Conservation (phyloP, 1,140 invertebrate species). For the Drosophila kohkoa region DNA sequence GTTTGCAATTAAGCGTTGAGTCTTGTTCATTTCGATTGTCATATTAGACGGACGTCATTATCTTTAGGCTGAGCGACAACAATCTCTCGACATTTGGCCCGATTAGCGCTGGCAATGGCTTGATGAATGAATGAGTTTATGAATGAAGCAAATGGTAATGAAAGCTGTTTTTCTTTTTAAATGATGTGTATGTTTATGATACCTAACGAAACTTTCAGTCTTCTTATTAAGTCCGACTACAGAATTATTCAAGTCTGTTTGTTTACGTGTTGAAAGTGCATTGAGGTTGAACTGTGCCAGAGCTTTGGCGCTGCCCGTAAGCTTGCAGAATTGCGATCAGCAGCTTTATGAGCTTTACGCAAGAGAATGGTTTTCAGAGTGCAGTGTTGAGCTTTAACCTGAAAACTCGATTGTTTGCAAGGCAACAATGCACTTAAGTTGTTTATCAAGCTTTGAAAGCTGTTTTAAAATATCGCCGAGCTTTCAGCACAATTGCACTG, state of each 20-base stretch:
- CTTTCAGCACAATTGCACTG: neutral
- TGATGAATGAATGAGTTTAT: conserved; percentile 29
- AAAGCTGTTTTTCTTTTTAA: conserved; percentile 22
- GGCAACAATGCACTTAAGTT: neutral
- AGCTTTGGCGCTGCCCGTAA: no score
- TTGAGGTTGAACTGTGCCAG: neutral
- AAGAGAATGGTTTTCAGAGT: no score
- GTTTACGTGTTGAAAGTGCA: no score
- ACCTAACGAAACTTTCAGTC: neutral
- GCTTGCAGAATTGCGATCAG: no score
- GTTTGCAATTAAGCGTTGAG: conserved; percentile 46
- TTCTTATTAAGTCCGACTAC: neutral
- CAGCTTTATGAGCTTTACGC: no score
- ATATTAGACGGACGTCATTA: conserved; percentile 21
- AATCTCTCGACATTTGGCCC: conserved; percentile 18
- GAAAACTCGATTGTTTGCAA: no score
- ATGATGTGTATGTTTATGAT: conserved; percentile 1
- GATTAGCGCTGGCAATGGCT: conserved; percentile 46
- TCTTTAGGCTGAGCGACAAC: conserved; percentile 14
- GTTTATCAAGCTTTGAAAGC: neutral
- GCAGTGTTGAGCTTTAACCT: no score
- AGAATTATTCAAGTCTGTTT: neutral
- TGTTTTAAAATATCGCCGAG: no score
- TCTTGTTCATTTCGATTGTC: conserved; percentile 40
- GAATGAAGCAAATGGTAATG: conserved; percentile 24